These are phyloP conservation scores for Drosophila anomalata DNA, from an alignment of 2,888 invertebrate species.

Conservation along the genomic window DNA sequence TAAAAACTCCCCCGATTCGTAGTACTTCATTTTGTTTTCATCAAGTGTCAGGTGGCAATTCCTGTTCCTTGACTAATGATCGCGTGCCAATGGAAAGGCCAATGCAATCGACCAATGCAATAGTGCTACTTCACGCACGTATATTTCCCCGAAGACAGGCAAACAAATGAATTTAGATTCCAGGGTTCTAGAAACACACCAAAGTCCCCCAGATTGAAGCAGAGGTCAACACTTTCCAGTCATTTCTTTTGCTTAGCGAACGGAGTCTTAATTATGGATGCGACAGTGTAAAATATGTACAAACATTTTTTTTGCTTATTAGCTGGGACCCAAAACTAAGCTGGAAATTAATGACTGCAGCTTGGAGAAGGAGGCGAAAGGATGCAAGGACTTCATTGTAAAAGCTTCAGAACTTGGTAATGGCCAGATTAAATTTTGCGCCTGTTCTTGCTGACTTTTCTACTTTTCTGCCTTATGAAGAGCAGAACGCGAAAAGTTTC, in stretches of 20 bases:
- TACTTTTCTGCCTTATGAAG: constrained; percentile 49
- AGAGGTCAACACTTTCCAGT: constrained; percentile 32
- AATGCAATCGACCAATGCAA: constrained; percentile 55
- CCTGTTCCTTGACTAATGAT: constrained; percentile 72
- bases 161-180: constrained; percentile 66
- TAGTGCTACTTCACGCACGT: constrained; percentile 47
- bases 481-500: constrained; percentile 46
- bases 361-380: constrained; percentile 26
- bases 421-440: constrained; percentile 68
- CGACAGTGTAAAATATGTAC: not conserved
- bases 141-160: constrained; percentile 30
- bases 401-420: constrained; percentile 62
- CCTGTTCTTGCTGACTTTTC: constrained; percentile 57
- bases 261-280: constrained; percentile 60
- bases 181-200: constrained; percentile 24
- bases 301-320: constrained; percentile 48
- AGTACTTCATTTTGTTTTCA: constrained; percentile 46
- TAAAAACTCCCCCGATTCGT: not conserved
- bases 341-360: constrained; percentile 76
- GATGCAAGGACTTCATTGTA: constrained; percentile 36
- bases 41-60: constrained; percentile 55
- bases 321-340: constrained; percentile 53
- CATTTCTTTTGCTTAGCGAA: constrained; percentile 61
- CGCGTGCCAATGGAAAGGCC: constrained; percentile 71
- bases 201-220: constrained; percentile 38